A percentile compares a stretch with the other conserved stretches of the same genome.
Evolutionary conservation across 1,140 invertebrate genomes (phyloP).

Genomic region (Pseudachorutes palmiensis): DNA sequence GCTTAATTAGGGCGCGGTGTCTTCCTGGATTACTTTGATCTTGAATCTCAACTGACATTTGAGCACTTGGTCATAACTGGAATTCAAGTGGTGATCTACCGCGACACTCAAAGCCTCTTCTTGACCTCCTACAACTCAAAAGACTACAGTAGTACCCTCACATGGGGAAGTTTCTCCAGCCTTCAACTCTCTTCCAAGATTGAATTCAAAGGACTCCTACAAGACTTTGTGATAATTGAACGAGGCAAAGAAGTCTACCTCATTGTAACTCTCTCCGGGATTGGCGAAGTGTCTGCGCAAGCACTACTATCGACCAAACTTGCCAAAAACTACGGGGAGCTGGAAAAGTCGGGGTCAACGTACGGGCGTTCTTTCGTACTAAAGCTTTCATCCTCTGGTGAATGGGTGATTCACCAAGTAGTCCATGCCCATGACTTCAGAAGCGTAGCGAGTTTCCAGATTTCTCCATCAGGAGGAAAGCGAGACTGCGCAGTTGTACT

Average conservation of each 20-base stretch:
- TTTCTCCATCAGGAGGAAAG: background rate
- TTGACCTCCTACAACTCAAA: background rate
- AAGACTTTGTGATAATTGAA: background rate
- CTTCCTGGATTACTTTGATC: constrained; percentile 8
- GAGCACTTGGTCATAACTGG: background rate
- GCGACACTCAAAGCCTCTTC: background rate
- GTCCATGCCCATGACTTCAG: background rate
- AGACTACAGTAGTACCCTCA: background rate
- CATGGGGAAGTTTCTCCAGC: background rate
- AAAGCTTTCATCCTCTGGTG: background rate
- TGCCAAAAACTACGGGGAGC: background rate
- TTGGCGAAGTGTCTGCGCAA: background rate
- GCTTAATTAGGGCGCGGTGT: constrained; percentile 4
- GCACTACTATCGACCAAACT: background rate
- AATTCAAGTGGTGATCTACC: background rate
- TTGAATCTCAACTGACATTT: background rate
- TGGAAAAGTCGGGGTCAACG: background rate
- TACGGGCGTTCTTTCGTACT: background rate
- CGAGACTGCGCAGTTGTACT: background rate
- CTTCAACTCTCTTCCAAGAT: background rate
- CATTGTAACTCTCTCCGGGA: background rate
- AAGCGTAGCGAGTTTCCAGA: background rate
- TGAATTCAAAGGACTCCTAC: background rate
- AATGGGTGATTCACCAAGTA: background rate
- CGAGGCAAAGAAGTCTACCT: background rate